These are phyloP conservation scores for Orthonyx spaldingii DNA, from an alignment of 2,113 vertebrate genomes.

Conservation along the genomic window DNA sequence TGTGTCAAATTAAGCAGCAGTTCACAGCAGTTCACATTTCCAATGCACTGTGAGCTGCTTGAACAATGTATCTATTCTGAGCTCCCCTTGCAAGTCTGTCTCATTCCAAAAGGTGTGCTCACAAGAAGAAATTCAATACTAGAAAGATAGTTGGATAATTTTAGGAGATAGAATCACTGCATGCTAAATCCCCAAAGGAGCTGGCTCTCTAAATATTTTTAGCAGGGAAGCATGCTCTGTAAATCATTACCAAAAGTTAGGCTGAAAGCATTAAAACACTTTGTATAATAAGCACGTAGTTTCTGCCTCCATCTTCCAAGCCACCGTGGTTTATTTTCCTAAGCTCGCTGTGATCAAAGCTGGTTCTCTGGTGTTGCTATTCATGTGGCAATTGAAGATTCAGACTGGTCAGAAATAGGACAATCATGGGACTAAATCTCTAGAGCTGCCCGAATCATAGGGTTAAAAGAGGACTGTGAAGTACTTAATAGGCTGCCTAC, in stretches of 20 bases:
- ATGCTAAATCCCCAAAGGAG: neutral
- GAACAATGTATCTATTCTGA: neutral
- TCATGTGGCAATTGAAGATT: neutral
- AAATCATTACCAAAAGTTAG: constrained; percentile 4
- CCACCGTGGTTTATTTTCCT: constrained; percentile 2
- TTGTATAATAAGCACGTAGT: neutral
- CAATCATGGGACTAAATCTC: neutral
- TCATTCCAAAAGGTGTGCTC: constrained; percentile 17
- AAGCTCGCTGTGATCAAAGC: neutral
- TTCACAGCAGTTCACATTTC: neutral
- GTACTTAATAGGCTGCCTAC: constrained; percentile 8
- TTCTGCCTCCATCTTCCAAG: constrained; percentile 3
- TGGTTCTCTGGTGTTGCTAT: neutral
- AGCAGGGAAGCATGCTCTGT: neutral
- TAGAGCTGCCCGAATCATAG: neutral
- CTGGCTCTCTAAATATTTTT: neutral
- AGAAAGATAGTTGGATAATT: neutral
- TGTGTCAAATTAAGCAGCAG: neutral
- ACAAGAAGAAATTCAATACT: neutral
- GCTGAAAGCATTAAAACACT: neutral
- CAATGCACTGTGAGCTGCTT: neutral
- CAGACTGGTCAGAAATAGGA: neutral
- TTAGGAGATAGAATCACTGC: neutral
- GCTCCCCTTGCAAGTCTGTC: neutral
- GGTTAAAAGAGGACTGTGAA: neutral